These are phyloP conservation scores for Crambe crambe DNA, from an alignment of 37 sponge, comb jelly and placozoan species.

Conservation along the genomic window DNA sequence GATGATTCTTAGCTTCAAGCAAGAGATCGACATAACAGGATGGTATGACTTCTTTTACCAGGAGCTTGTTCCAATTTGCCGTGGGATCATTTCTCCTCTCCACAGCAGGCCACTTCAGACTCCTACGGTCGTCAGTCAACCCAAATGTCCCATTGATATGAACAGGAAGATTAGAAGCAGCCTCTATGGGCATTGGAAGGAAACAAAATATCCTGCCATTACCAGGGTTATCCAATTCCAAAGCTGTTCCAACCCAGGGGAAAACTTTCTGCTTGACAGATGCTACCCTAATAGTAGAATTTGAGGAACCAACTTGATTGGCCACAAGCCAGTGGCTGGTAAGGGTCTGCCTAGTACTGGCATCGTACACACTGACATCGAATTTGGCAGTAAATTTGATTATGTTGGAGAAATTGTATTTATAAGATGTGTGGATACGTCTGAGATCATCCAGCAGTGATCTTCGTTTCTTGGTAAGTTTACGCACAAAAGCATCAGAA, in stretches of 20 bases:
- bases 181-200: slow-evolving; percentile 59
- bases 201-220: slow-evolving; percentile 63
- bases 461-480: background rate
- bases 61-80: slow-evolving; percentile 61
- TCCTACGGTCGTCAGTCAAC: slow-evolving; percentile 43
- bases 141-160: slow-evolving; percentile 79
- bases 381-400: background rate
- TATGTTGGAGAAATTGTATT: background rate
- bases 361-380: background rate
- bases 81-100: slow-evolving; percentile 39
- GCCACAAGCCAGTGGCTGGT: slow-evolving; percentile 13
- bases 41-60: slow-evolving; percentile 41
- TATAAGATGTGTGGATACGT: background rate
- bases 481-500: background rate
- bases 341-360: background rate
- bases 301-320: slow-evolving; percentile 16
- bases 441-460: background rate
- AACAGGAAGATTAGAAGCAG: slow-evolving; percentile 41
- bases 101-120: slow-evolving; percentile 37
- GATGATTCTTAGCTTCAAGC: slow-evolving; percentile 5
- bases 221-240: background rate
- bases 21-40: slow-evolving; percentile 33
- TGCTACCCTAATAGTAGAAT: background rate
- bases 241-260: slow-evolving; percentile 39
- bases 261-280: slow-evolving; percentile 9